Evolutionary conservation across 1,140 invertebrate species (phyloP), one percentile per base, ranked within the genome.

Genomic region (Protaetia brevitarsis): DNA sequence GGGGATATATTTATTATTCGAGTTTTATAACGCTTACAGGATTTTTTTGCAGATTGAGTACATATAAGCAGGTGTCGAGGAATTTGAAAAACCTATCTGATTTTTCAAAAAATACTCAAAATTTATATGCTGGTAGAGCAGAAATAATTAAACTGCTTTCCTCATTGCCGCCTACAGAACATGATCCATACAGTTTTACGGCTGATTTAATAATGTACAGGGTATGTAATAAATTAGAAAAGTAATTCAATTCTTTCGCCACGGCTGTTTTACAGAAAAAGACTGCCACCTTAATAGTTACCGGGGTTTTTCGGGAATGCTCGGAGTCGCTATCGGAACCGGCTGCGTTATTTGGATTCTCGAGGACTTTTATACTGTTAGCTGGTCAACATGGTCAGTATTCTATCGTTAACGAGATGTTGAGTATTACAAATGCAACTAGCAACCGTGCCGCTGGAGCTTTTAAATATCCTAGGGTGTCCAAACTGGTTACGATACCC

Each of bases 321-420:
- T 51, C 69, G 1, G 37, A 71, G 8, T 66, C 58, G 61, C 30
- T 77, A 16, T 56, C 72, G 27, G 74, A 72, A 57, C 28, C 65
- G n/a, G 75, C 76, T 36, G 56, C 71, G 36, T 30, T 72, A 5
- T 67, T 74, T 11, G 72, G 72, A 93, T 97, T 79, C 87, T 86
- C 68, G 80, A 90, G 68, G 26, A 87, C 87, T 0, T 93, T 95
- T 72, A 81, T 91, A 2, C 88, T 96, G 66, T 86, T 92, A 34
- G 88, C 90, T 0, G 83, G 87, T 64, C 85, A 84, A 4, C 78
- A 69, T 30, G 83, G 85, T 34, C 68, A 72, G 65, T 94, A 89
- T 76, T 89, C 88, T 65, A 94, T 97, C 68, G 82, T 87, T 45
- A 96, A 96, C 78, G 95, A 97, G 73, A 86, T 90, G 69, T 77